Evolutionary conservation across 2,113 vertebrate genomes (phyloP).

Genomic region (Psophia crepitans): DNA sequence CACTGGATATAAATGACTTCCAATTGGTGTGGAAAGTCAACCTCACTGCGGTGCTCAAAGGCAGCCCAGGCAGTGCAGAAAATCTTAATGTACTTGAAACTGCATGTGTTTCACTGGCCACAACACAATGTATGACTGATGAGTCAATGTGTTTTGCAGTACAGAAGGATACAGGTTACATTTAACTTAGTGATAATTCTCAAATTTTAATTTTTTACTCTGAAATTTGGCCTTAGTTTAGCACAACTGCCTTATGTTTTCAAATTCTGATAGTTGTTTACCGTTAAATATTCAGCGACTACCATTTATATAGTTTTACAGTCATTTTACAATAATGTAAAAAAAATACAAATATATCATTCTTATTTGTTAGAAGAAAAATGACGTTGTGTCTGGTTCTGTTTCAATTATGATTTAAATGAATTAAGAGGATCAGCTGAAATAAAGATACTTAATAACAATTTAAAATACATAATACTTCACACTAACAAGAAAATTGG

Average conservation of each 20-base stretch:
- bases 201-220: neutral
- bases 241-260: neutral
- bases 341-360: neutral
- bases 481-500: neutral
- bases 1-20: neutral
- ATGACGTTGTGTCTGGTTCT: neutral
- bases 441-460: neutral
- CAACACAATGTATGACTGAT: rapidly evolving
- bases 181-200: neutral
- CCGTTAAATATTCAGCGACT: neutral
- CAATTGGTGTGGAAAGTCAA: neutral
- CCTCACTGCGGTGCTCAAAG: neutral
- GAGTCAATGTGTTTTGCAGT: neutral
- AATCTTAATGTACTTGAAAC: neutral
- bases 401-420: neutral
- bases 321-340: neutral
- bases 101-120: neutral
- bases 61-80: neutral
- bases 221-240: neutral
- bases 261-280: neutral
- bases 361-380: neutral
- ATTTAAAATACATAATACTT: constrained; percentile 4
- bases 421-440: neutral
- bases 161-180: neutral
- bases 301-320: neutral